Evolutionary conservation across 2,888 invertebrate genomes (phyloP), one percentile per base, ranked within the genome.

Genomic region (Linyphia triangularis): DNA sequence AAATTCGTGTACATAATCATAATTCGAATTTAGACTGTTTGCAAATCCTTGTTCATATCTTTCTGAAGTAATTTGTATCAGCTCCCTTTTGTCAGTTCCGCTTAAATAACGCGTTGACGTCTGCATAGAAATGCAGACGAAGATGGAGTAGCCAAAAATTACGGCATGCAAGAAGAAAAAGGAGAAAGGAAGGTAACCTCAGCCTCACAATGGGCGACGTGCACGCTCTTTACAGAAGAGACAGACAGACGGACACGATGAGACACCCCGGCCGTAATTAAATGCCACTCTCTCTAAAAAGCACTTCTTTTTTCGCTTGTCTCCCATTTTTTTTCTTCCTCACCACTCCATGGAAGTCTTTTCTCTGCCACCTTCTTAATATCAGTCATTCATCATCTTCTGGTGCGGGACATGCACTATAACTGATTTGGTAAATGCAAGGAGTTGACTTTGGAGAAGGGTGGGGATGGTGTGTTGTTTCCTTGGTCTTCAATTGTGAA

Each of bases 241-340:
- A 75, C 86, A 88, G 86, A 88, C 86, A 81, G 86, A 88, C 81
- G 73, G 86, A 88, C 81, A 88, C 30, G 81, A 81, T 57, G 81
- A 81, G 86, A 88, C 86, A 88, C 86, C 86, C 79, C 81, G 40
- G 70, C 67, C 86, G 86, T 88, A 88, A 88, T 88, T 88, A 88
- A 88, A 88, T 88, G 86, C 86, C 86, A 88, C 79, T 88, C 86
- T 51, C n/a, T 88, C 67, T 7, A 73, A 65, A 81, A 63, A 33
- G 61, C 40, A 28, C 69, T 82, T 72, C 61, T 40, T 72, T 81
- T 81, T 33, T 59, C 7, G 9, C 30, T 40, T 65, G 30, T 67
- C 24, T 72, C 70, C 72, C 79, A 43, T 70, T 69, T 85, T 70
- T 75, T 78, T 61, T 75, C 72, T 51, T 26, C 24, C 61, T 16